These are phyloP conservation scores for Cotesia congregata DNA, from an alignment of 2,888 invertebrate genomes.

Conservation along the genomic window DNA sequence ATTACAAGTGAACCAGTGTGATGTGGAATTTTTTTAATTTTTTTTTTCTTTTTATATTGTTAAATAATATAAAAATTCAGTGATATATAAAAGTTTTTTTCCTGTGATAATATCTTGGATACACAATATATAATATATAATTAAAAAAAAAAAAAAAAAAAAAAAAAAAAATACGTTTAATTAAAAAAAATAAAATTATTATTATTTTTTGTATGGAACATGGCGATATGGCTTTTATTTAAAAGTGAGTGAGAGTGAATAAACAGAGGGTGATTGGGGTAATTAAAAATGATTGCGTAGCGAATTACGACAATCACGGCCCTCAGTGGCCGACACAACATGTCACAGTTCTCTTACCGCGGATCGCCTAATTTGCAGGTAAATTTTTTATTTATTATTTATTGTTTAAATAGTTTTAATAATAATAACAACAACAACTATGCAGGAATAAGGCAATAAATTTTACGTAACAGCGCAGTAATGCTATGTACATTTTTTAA, in stretches of 20 bases:
- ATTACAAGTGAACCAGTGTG: too few species aligned
- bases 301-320: slow-evolving; percentile 65
- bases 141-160: too few species aligned
- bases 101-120: too few species aligned
- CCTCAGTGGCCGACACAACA: slow-evolving; percentile 74
- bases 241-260: slow-evolving; percentile 10
- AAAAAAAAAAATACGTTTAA: too few species aligned
- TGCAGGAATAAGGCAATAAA: neutral
- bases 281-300: slow-evolving; percentile 67
- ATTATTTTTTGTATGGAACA: neutral
- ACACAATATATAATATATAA: too few species aligned
- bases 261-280: slow-evolving; percentile 42
- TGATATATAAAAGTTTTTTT: too few species aligned
- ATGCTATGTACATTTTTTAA: neutral
- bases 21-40: too few species aligned
- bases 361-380: slow-evolving; percentile 79
- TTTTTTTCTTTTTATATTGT: too few species aligned
- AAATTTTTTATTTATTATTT: slow-evolving; percentile 40
- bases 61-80: too few species aligned
- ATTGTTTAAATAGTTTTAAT: neutral
- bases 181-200: too few species aligned
- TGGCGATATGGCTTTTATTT: slow-evolving; percentile 23
- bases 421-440: neutral
- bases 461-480: neutral
- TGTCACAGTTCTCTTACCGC: slow-evolving; percentile 79